A percentile compares a stretch with the other conserved stretches of the same genome.
Evolutionary conservation across 2,797 vertebrate genomes (phyloP).

Genomic region (Gymnoscopelus braueri): DNA sequence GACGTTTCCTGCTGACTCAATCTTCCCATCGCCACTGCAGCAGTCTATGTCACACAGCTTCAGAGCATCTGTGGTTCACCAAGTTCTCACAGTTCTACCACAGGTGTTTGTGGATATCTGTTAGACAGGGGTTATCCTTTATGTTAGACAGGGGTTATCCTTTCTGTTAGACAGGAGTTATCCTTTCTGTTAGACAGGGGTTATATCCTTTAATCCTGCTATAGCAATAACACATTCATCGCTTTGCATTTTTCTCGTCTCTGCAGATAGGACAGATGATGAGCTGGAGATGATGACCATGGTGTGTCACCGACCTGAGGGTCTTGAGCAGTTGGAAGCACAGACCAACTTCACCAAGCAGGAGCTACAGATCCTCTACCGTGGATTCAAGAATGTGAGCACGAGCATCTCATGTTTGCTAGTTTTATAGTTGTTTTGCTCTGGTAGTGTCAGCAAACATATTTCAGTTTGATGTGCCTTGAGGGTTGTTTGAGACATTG

Average conservation of each 20-base stretch:
- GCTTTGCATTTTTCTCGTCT: not conserved
- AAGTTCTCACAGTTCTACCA: constrained; percentile 17
- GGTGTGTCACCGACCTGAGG: constrained; percentile 94
- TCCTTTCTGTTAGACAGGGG: constrained; percentile 1
- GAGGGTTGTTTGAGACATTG: too few relatives aligned
- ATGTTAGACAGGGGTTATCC: not conserved
- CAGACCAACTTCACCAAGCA: constrained; percentile 96
- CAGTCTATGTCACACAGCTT: too few relatives aligned
- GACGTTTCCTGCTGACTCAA: constrained; percentile 22
- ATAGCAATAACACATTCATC: not conserved
- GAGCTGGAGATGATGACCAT: constrained; percentile 95
- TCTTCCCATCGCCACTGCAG: constrained; percentile 1
- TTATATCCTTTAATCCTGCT: not conserved
- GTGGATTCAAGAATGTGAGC: constrained; percentile 96
- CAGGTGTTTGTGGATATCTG: constrained; percentile 3
- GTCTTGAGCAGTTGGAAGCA: constrained; percentile 91
- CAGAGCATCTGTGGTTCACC: too few relatives aligned
- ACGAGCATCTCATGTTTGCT: not conserved
- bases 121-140: not conserved
- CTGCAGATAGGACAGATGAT: constrained; percentile 91
- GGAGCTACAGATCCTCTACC: constrained; percentile 96
- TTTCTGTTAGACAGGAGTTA: not conserved
- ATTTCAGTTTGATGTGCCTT: too few relatives aligned
- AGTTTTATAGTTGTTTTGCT: too few relatives aligned
- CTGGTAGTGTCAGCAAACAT: not conserved